Conservation (phyloP, 2,797 vertebrate genomes). For the Chloroceryle amazona region DNA sequence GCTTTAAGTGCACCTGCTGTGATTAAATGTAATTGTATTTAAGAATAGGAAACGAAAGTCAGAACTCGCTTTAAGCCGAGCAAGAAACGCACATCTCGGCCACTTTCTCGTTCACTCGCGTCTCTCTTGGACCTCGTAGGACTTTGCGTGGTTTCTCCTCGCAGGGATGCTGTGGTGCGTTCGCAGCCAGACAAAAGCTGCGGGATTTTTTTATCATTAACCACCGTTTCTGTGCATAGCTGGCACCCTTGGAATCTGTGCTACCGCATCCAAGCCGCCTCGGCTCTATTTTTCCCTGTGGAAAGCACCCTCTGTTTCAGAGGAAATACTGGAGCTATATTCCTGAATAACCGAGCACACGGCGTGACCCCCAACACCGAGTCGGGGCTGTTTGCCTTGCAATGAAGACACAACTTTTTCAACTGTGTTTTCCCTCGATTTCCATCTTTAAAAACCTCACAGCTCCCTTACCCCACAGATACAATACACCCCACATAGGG, state of each 20-base stretch:
- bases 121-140: background rate
- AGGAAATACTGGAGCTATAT: background rate
- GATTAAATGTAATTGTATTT: background rate
- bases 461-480: background rate
- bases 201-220: background rate
- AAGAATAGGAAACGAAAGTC: background rate
- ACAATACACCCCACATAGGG: accelerated
- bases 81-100: accelerated
- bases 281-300: background rate
- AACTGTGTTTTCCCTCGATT: background rate
- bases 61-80: background rate
- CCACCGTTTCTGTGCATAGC: background rate
- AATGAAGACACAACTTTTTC: background rate
- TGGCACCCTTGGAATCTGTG: background rate
- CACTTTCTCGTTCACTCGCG: accelerated
- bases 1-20: slow-evolving; percentile 58
- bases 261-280: background rate
- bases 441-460: background rate
- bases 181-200: background rate
- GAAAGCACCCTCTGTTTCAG: background rate
- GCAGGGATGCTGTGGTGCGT: background rate
- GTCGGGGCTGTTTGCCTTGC: background rate
- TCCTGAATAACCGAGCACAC: background rate
- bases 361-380: accelerated
- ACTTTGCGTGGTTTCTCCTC: background rate